Evolutionary conservation across 2,797 vertebrate species (phyloP), one percentile per base, ranked within the genome.

Genomic region (Lepidocolaptes lacrymiger): DNA sequence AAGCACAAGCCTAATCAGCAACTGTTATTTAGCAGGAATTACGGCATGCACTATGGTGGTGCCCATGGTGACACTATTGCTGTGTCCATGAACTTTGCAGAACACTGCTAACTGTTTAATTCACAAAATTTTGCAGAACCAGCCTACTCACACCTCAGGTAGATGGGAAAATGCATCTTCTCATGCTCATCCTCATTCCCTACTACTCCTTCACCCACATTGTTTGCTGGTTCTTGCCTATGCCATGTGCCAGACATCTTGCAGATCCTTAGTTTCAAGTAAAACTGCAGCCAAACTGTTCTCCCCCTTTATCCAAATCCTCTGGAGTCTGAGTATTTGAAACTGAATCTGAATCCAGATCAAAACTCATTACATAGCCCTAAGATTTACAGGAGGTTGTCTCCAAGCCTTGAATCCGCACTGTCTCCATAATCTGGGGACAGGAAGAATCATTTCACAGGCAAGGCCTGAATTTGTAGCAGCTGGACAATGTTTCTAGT

Each of bases 11-110:
- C 69, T 84, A 93, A 77, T 46, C 32, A 96, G 54, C 36, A 71
- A 82, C 73, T 56, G 28, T 91, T 67, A 84, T 78, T 95, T 92
- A 68, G 41, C 54, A 90, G 85, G 62, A 85, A 81, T 92, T 81
- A 66, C 52, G 80, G 49, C 55, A 39, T 59, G 22, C 41, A 88
- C 20, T 58, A 17, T 43, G 6, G n/a, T 84, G 81, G 36, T 92
- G 54, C 24, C 91, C 48, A 30, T 68, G 74, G 79, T 76, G 76
- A 77, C 64, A 20, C 24, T 62, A 30, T 61, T 26, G 19, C 85
- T 85, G 61, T 86, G 91, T 64, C 55, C 56, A 20, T 81, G 64
- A 43, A 64, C 93, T 78, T 68, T 84, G 67, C 27, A 63, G 85
- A 76, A 49, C 44, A 72, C 73, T 81, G 21, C 44, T 75, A 78